phyloP scores from a whole-genome alignment of 2,113 vertebrate species.

The Gymnorhina tibicen region DNA sequence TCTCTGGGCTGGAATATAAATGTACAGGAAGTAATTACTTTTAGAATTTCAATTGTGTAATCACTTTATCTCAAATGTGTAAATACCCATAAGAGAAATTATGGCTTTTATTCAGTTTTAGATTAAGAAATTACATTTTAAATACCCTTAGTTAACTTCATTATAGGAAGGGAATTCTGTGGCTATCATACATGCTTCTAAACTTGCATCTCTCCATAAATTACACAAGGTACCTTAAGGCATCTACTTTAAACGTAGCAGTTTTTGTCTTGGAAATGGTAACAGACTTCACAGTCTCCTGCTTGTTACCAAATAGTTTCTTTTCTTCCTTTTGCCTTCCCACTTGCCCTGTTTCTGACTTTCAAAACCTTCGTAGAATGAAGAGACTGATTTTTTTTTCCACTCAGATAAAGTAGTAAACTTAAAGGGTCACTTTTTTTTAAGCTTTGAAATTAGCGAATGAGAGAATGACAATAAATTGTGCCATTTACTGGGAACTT shows the following conservation, averaged over 20 bases:
- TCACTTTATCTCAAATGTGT: neutral
- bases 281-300: neutral
- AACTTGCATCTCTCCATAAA: neutral
- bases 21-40: conserved; percentile 19
- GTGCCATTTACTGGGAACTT: neutral
- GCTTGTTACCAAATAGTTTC: neutral
- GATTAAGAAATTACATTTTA: conserved; percentile 34
- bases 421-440: rapidly evolving
- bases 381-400: neutral
- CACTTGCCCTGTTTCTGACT: neutral
- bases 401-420: neutral
- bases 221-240: neutral
- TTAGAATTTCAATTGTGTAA: neutral
- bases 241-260: neutral
- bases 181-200: neutral
- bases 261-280: neutral
- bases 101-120: conserved; percentile 29
- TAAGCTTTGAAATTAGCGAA: neutral
- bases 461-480: neutral
- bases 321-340: neutral
- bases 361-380: neutral
- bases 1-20: conserved; percentile 18
- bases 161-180: neutral
- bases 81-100: conserved; percentile 27
- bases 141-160: neutral